phyloP scores from a whole-genome alignment of 2,113 vertebrate species.

The Arothron firmamentum region DNA sequence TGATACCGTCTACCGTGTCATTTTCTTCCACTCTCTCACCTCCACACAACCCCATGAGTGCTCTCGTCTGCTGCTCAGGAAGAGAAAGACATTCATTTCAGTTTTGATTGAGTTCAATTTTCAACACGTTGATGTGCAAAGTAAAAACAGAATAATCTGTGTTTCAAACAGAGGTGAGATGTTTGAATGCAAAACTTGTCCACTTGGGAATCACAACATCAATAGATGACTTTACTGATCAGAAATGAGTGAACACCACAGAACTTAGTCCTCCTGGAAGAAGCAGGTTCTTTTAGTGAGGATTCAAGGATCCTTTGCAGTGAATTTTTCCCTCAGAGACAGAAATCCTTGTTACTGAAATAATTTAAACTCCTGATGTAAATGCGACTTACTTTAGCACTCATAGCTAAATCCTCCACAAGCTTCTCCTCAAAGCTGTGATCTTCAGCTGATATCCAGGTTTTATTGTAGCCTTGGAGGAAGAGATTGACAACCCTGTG shows the following conservation, averaged over 20 bases:
- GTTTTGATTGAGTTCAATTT: not conserved
- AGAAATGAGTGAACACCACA: too few species aligned
- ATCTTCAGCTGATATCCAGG: constrained; percentile 89
- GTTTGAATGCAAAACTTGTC: too few species aligned
- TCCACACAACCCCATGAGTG: constrained; percentile 34
- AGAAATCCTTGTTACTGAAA: not conserved
- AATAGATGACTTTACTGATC: too few species aligned
- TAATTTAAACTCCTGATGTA: not conserved
- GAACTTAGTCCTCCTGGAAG: too few species aligned
- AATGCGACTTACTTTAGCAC: constrained; percentile 41
- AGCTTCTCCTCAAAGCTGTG: constrained; percentile 88
- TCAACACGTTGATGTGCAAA: not conserved
- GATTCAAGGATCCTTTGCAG: too few species aligned
- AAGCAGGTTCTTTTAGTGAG: too few species aligned
- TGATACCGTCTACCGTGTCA: constrained; percentile 75
- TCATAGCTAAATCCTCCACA: constrained; percentile 91
- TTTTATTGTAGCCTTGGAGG: constrained; percentile 91
- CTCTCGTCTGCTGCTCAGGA: constrained; percentile 51
- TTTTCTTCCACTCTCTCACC: constrained; percentile 68
- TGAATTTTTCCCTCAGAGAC: not conserved
- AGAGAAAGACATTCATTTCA: constrained; percentile 4
- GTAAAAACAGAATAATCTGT: not conserved
- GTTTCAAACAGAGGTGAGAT: not conserved
- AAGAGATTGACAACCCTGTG: constrained; percentile 93
- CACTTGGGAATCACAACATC: too few species aligned